Evolutionary conservation across 2,797 vertebrate species (phyloP), one percentile per base, ranked within the genome.

Genomic region (Lacerta bilineata): DNA sequence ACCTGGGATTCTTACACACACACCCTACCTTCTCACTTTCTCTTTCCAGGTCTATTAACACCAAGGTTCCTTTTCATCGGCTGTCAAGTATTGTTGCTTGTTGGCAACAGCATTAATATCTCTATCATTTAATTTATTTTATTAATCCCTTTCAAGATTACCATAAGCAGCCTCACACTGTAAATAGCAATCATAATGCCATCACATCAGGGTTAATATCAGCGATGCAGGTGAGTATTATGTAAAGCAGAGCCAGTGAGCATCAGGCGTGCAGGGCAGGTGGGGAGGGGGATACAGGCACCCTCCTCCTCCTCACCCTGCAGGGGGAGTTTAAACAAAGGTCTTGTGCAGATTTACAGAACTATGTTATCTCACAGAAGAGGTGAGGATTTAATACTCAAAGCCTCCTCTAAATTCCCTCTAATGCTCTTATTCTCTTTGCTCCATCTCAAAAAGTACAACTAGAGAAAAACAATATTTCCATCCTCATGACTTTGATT

Each of bases 71-170:
- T 94, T 94, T 95, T 90, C 91, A 87, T 91, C 27, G 0, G 61
- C 90, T 95, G 92, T 95, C 95, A 95, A 91, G 92, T 91, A 95
- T 88, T 93, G 92, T 91, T 94, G 95, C 91, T 91, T 92, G 91
- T 91, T 89, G 93, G 95, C 95, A 95, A 94, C 86, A 94, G 92
- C 94, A 95, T 95, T 93, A 95, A 95, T 96, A 96, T 95, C 94
- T 94, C 93, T 92, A 94, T 94, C 95, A 90, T 86, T 94, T 95
- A 93, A 94, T 95, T 96, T 95, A 94, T 94, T 95, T 95, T 94
- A 96, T 97, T 95, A 96, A 96, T 93, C 93, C 92, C 91, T 93
- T 93, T 94, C 81, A 20, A 85, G 88, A 94, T 96, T 94, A 94
- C 93, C 89, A 85, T 95, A 93, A 68, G 93, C 94, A 95, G 90